Percentiles rank a stretch among this genome's conserved stretches.
phyloP scores from a whole-genome alignment of 2,888 invertebrate genomes.

The Euplagia quadripunctaria region DNA sequence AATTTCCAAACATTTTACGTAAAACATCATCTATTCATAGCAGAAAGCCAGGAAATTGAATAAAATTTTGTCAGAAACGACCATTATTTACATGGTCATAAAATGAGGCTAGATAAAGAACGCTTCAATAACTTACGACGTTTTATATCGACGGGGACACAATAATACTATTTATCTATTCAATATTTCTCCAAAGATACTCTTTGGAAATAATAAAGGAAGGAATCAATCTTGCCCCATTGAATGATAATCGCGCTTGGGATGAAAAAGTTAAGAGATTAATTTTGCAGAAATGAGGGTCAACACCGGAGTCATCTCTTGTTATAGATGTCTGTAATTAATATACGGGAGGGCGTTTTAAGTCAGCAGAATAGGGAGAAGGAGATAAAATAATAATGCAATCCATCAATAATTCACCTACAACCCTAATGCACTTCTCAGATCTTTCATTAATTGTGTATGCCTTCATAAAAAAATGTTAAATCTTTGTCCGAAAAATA shows the following conservation, averaged over 20 bases:
- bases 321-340: background rate
- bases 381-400: too few species aligned
- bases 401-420: too few species aligned
- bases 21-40: slow-evolving; percentile 48
- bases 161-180: slow-evolving; percentile 56
- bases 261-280: slow-evolving; percentile 8
- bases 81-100: slow-evolving; percentile 64
- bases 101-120: slow-evolving; percentile 60
- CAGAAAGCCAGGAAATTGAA: slow-evolving; percentile 52
- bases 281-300: slow-evolving; percentile 4
- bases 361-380: too few species aligned
- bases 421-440: too few species aligned
- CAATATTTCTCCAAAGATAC: slow-evolving; percentile 57
- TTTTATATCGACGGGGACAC: slow-evolving; percentile 49
- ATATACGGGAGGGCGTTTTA: background rate
- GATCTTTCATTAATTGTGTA: too few species aligned
- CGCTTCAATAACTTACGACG: slow-evolving; percentile 39
- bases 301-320: background rate
- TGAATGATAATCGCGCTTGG: slow-evolving; percentile 26
- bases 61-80: slow-evolving; percentile 52
- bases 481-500: too few species aligned
- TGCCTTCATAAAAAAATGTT: too few species aligned
- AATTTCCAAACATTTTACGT: slow-evolving; percentile 40
- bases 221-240: slow-evolving; percentile 28
- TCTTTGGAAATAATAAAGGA: slow-evolving; percentile 38